Evolutionary conservation across 1,140 invertebrate genomes (phyloP).

Genomic region (Drosophila mayri): DNA sequence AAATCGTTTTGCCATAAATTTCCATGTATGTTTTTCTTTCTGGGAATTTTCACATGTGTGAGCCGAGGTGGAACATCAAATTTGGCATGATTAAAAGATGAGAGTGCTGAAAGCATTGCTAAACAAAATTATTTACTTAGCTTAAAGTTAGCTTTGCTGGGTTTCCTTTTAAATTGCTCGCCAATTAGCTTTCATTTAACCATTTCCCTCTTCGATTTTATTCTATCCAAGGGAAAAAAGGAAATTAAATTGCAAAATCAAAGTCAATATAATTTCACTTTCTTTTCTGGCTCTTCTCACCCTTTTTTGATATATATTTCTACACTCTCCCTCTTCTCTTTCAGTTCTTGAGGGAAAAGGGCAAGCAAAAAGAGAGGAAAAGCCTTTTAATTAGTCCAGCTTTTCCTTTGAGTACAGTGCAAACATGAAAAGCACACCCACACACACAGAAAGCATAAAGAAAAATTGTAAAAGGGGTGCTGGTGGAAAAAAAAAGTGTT

Average conservation of each 20-base stretch:
- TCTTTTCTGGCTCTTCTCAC: slow-evolving; percentile 37
- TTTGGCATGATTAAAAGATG: neutral
- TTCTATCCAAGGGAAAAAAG: slow-evolving; percentile 14
- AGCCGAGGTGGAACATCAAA: neutral
- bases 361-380: slow-evolving; percentile 9
- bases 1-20: slow-evolving; percentile 33
- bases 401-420: slow-evolving; percentile 61
- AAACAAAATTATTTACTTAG: neutral
- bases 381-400: slow-evolving; percentile 74
- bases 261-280: slow-evolving; percentile 81
- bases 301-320: neutral
- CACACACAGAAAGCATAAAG: neutral
- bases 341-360: neutral
- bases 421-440: slow-evolving; percentile 48
- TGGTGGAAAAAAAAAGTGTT: slow-evolving; percentile 50
- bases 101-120: neutral
- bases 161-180: slow-evolving; percentile 2
- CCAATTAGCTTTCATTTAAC: slow-evolving; percentile 19
- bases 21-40: slow-evolving; percentile 3
- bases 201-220: slow-evolving; percentile 6
- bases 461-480: slow-evolving; percentile 34
- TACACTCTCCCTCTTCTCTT: neutral
- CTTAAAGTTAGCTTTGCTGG: neutral
- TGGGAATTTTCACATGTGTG: slow-evolving; percentile 32
- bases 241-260: slow-evolving; percentile 75